Evolutionary conservation across 1,140 invertebrate genomes (phyloP).

Genomic region (Oscheius sp.): DNA sequence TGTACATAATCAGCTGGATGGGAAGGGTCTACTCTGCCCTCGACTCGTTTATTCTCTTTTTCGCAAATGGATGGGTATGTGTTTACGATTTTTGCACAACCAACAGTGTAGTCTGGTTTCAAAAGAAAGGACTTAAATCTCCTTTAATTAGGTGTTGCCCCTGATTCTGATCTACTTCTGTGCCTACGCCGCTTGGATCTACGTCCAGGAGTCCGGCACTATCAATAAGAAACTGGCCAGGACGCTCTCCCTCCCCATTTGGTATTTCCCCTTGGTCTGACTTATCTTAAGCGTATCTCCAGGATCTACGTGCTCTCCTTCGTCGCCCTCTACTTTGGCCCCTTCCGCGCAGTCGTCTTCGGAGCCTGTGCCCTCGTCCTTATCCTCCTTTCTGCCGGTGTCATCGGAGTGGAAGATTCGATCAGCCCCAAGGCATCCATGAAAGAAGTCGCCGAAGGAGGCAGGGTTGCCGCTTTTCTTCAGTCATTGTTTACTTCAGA

Average conservation of each 20-base stretch:
- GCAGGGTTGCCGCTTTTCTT: no score
- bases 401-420: conserved; percentile 42
- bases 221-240: conserved; percentile 58
- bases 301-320: conserved; percentile 61
- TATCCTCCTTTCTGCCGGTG: conserved; percentile 62
- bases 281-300: neutral
- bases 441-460: conserved; percentile 25
- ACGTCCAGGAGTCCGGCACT: conserved; percentile 46
- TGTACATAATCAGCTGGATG: conserved; percentile 43
- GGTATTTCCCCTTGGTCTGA: conserved; percentile 14
- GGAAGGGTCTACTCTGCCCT: conserved; percentile 45
- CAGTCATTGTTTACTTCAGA: no score
- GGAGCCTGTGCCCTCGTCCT: conserved; percentile 61
- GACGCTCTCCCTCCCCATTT: conserved; percentile 54
- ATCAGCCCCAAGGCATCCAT: neutral
- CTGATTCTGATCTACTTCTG: conserved; percentile 48
- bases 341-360: conserved; percentile 64
- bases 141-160: conserved; percentile 47
- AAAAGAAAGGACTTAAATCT: neutral
- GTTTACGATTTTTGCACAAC: conserved; percentile 14
- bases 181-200: conserved; percentile 56
- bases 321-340: conserved; percentile 62
- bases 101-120: neutral
- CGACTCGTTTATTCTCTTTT: conserved; percentile 48
- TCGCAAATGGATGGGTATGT: conserved; percentile 49